phyloP scores from a whole-genome alignment of 2,113 vertebrate genomes.

The Nannospalax galili region DNA sequence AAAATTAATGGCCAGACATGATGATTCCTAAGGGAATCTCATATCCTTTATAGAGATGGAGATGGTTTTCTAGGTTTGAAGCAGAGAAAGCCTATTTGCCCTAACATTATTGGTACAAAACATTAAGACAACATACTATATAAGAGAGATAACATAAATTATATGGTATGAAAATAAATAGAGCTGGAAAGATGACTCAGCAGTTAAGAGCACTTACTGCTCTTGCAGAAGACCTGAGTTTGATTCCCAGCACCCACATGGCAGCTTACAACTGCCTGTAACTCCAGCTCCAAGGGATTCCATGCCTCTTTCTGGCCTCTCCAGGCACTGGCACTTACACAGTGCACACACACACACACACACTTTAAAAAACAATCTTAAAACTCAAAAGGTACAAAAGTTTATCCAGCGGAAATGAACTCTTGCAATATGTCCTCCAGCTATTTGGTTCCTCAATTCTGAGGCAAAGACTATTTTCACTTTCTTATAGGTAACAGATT shows the following conservation, averaged over 20 bases:
- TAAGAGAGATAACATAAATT: neutral
- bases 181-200: neutral
- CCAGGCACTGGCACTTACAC: neutral
- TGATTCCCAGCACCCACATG: neutral
- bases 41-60: constrained; percentile 10
- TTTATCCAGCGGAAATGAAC: neutral
- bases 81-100: neutral
- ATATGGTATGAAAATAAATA: constrained; percentile 14
- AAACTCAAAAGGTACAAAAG: constrained; percentile 26
- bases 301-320: neutral
- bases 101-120: neutral
- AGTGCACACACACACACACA: neutral
- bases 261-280: neutral
- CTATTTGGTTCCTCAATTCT: neutral
- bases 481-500: neutral
- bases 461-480: neutral
- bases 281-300: neutral
- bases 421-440: neutral
- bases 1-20: neutral
- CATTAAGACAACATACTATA: neutral
- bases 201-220: neutral
- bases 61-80: constrained; percentile 9
- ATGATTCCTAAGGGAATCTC: neutral
- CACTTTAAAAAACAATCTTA: neutral
- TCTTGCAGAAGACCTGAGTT: neutral